Evolutionary conservation across 2,888 invertebrate genomes (phyloP), one percentile per base, ranked within the genome.

Genomic region (Drosophila macrospina): DNA sequence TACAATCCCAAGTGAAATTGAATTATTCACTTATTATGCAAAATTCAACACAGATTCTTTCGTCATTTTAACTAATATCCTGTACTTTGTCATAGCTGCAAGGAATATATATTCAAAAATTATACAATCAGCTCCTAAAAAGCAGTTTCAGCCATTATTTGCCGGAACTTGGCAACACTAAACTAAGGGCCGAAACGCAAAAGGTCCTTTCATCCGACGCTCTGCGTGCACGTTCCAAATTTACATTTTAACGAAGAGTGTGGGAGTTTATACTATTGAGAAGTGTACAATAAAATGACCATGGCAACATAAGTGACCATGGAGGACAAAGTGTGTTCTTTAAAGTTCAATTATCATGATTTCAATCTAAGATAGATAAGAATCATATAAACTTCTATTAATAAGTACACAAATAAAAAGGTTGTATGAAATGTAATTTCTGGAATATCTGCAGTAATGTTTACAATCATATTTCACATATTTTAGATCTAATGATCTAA

Each of bases 11-110:
- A 16, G 24, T 57, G 15, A 47, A 55, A 62, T 47, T 62, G 41
- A 55, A 62, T 55, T 47, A 55, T 62, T 47, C 11, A 32, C 42
- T 42, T 55, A 55, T 41, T 61, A 47, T 47, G 54, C 55, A n/a
- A 32, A 32, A 47, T 30, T 48, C 37, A 62, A 56, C 44, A 52
- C 28, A 26, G 20, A 30, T 42, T 44, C 13, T 34, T 30, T 8
- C 7, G 5, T 26, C 44, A 13, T 44, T 13, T 41, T 11, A 10
- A 32, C 30, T 52, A 7, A 30, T 41, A 41, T 41, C 39, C 39
- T 30, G 52, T 8, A 48, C 20, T 34, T 34, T 34, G n/a, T 30
- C 26, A 41, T 11, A 41, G 41, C 41, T 44, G 32, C 32, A n/a
- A 15, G n/a, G 44, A 26, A 48, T 32, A 16, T 32, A 47, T n/a